Evolutionary conservation across 2,888 invertebrate species (phyloP).

Genomic region (Sepioteuthis lessoniana): DNA sequence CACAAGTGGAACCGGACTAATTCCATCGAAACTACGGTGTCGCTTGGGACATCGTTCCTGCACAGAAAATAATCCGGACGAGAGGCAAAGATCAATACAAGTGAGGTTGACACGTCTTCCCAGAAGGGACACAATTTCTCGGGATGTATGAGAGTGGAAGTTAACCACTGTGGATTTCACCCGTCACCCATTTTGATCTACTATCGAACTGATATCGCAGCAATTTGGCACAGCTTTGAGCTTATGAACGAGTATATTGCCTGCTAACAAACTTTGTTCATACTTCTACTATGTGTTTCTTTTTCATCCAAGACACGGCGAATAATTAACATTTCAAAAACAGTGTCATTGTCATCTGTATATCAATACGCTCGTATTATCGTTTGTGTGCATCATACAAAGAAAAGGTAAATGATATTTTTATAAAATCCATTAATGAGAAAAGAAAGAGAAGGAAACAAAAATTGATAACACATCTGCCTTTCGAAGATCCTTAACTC

Average conservation of each 20-base stretch:
- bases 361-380: no score
- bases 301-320: no score
- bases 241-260: background rate
- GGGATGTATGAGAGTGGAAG: background rate
- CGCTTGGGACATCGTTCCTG: background rate
- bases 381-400: no score
- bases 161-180: background rate
- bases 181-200: background rate
- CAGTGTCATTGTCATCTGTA: no score
- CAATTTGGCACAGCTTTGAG: background rate
- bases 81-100: conserved; percentile 9
- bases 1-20: background rate
- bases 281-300: no score
- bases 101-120: background rate
- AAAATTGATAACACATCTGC: no score
- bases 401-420: no score
- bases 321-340: no score
- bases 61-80: background rate
- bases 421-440: no score
- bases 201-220: background rate
- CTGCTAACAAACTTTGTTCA: no score
- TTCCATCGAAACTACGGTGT: background rate
- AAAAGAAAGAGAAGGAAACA: no score
- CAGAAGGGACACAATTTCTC: background rate
- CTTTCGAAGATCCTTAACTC: no score